Percentiles rank a stretch among this genome's conserved stretches.
phyloP scores from a whole-genome alignment of 2,113 vertebrate genomes.

The Cheilinus undulatus region DNA sequence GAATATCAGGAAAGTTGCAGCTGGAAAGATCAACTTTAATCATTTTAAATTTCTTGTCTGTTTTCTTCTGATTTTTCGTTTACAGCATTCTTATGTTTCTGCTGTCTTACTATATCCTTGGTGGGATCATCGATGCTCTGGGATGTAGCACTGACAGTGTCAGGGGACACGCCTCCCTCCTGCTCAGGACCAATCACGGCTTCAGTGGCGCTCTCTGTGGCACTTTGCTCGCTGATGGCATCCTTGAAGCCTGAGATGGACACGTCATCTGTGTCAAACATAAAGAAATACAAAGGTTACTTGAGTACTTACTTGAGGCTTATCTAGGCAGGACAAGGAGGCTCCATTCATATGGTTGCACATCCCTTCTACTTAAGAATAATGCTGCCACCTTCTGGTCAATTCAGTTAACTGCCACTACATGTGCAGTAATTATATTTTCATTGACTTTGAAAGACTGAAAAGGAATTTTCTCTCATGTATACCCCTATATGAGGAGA shows the following conservation, averaged over 20 bases:
- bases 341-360: not conserved
- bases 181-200: constrained; percentile 73
- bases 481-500: not conserved
- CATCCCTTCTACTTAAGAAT: not conserved
- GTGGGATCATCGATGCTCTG: constrained; percentile 90
- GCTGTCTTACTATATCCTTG: constrained; percentile 88
- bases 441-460: not conserved
- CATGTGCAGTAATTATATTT: not conserved
- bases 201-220: constrained; percentile 82
- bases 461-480: too few relatives aligned
- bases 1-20: not conserved
- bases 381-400: constrained; percentile 61
- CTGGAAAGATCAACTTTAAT: not conserved
- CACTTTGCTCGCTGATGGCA: constrained; percentile 82
- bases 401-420: not conserved
- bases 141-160: constrained; percentile 92
- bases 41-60: not conserved
- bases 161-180: constrained; percentile 89
- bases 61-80: not conserved
- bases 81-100: not conserved
- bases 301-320: not conserved
- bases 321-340: not conserved
- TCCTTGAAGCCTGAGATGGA: constrained; percentile 86
- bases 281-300: not conserved
- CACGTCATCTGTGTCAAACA: constrained; percentile 81